Conservation (phyloP, 2,888 invertebrate species). For the Latrodectus elegans region DNA sequence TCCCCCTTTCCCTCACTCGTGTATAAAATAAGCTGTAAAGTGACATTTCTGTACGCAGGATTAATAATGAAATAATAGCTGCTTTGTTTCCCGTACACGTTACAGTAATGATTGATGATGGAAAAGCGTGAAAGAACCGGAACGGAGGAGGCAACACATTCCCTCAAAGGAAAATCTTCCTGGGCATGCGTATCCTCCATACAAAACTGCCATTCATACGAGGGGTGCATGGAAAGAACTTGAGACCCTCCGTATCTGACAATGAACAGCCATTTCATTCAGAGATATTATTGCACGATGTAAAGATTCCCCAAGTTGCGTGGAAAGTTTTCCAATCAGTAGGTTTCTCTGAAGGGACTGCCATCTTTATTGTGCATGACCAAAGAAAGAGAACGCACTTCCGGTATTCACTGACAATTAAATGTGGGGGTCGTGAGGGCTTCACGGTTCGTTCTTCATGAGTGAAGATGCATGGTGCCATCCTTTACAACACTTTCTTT, state of each 20-base stretch:
- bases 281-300: slow-evolving; percentile 28
- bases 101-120: slow-evolving; percentile 43
- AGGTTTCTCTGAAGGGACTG: slow-evolving; percentile 38
- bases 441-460: slow-evolving; percentile 68
- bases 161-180: not conserved
- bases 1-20: too few species aligned
- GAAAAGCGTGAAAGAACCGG: slow-evolving; percentile 10
- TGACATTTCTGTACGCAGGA: not conserved
- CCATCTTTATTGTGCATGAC: slow-evolving; percentile 39
- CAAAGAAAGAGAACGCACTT: slow-evolving; percentile 44
- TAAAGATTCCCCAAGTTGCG: slow-evolving; percentile 18
- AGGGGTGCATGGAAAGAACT: not conserved
- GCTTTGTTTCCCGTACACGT: slow-evolving; percentile 33
- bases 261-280: slow-evolving; percentile 23
- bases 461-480: slow-evolving; percentile 47
- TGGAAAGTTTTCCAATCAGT: slow-evolving; percentile 54
- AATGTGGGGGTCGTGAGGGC: slow-evolving; percentile 48
- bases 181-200: not conserved
- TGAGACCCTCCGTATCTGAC: not conserved
- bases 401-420: slow-evolving; percentile 60
- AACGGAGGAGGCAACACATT: not conserved
- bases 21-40: too few species aligned
- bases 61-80: not conserved
- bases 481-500: not conserved
- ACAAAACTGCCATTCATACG: not conserved